Base-by-base conservation (phyloP, 2,113 vertebrate species). In the Takifugu bimaculatus region DNA sequence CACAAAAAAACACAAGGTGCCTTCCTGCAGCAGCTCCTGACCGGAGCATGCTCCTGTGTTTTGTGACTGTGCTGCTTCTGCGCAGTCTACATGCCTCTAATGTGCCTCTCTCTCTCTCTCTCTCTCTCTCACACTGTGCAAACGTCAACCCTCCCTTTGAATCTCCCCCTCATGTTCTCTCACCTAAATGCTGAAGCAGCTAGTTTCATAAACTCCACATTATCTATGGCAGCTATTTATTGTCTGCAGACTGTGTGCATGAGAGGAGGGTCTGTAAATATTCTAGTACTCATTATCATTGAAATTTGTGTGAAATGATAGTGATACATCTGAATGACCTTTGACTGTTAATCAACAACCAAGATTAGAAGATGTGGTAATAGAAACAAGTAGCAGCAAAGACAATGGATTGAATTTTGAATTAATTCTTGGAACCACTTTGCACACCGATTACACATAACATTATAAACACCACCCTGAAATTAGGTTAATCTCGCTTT, bases 101-200 rank as follows among this genome's bases (percentile, higher is more conserved):
- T 57, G 52, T 72, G 60, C 51, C 80, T 71, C 57, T 42, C 74
- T 69, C 72, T 0, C 70, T 69, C 75, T 60, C 57, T 71, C 60
- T 53, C 80, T 0, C 70, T 69, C 62, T 6, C 25, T 12, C 44
- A n/a, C 47, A 20, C 48, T 50, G n/a, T 10, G n/a, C 66, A 61
- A 57, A 60, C 67, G 54, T 57, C 49, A 43, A 35, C 78, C 60
- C 79, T 49, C 65, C 61, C 47, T 35, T 75, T 81, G 87, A 32
- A 25, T 61, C 70, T 65, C 62, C 5, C 48, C 50, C n/a, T 57
- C 74, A 45, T 59, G 20, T 63, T 27, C 74, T 69, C 69, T 67
- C 64, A 66, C 54, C 76, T 45, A 65, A 79, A 85, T 89, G 92
- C 79, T 77, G 82, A 79, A 87, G 81, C 88, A 85, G 91, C 90